Evolutionary conservation across 2,888 invertebrate species (phyloP), one percentile per base, ranked within the genome.

Genomic region (Leptinotarsa peninsularis): DNA sequence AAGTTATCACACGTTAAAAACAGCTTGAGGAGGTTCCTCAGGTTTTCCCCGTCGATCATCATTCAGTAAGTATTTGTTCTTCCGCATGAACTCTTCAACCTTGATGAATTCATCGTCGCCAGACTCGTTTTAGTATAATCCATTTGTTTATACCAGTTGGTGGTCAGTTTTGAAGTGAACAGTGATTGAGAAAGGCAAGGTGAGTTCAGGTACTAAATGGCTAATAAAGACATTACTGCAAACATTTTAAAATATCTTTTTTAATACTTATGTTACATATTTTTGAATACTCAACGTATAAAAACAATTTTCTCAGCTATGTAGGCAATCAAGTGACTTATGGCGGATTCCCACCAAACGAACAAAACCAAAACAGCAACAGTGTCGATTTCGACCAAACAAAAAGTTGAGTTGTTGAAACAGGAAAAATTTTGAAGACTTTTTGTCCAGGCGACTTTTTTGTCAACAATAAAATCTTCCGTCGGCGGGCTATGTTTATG

Each of bases 61-160:
- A 43, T 7, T 17, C 23, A 33, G 17, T n/a, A 4, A 21, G 23
- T 63, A 15, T 15, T 63, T 63, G 27, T 27, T 43, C 18, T 5
- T 15, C 4, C 5, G 4, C 10, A 14, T 63, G 27, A 33, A 23
- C 13, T 21, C 21, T 4, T 7, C 43, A 63, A 27, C 63, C 63
- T 63, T 63, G 63, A 43, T 63, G 63, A 33, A 27, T 63, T 43
- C 63, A 33, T 63, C 63, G 17, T 43, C 10, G 33, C 17, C 63
- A 18, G n/a, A 63, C 63, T 43, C 63, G 63, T 63, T 63, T 43
- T n/a, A 7, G 63, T 33, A 63, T 63, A 63, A 43, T n/a, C n/a
- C 33, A 43, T 27, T 27, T 43, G 33, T 63, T 63, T 10, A 17
- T 23, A 60, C 4, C 33, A 33, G 43, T 63, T 63, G 7, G n/a